phyloP scores from a whole-genome alignment of 1,140 invertebrate genomes.

The Acromyrmex heyeri region DNA sequence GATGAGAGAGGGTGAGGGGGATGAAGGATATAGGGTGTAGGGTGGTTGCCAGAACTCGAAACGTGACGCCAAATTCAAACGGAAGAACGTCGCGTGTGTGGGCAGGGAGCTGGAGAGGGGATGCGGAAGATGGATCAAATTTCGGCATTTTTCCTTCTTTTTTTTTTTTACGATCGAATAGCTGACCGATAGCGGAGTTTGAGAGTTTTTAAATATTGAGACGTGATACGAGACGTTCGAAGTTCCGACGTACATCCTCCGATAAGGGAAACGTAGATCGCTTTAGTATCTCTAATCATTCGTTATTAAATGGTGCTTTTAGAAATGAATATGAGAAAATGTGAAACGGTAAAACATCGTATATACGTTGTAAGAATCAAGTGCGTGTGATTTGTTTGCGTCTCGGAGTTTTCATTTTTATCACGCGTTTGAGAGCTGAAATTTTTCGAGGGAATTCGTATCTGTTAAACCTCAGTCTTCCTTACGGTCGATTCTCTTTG shows the following conservation, averaged over 20 bases:
- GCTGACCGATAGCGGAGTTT: not conserved
- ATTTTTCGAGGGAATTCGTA: not conserved
- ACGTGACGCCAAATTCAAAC: slow-evolving; percentile 43
- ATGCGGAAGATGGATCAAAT: slow-evolving; percentile 27
- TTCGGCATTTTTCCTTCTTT: not conserved
- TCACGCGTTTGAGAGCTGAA: slow-evolving; percentile 8
- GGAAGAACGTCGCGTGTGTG: slow-evolving; percentile 22
- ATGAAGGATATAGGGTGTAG: slow-evolving; percentile 13
- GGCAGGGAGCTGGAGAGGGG: slow-evolving; percentile 26
- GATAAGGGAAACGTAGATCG: not conserved
- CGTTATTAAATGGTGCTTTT: slow-evolving; percentile 40
- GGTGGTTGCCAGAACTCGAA: slow-evolving; percentile 71
- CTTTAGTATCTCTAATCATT: not conserved
- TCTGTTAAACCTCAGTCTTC: slow-evolving; percentile 60
- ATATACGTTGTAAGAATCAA: not conserved
- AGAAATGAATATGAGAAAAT: not conserved
- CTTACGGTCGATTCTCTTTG: slow-evolving; percentile 19
- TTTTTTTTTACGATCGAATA: not conserved
- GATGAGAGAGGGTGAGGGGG: not conserved
- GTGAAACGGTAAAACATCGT: no score
- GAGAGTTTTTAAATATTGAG: not conserved
- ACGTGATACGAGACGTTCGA: not conserved
- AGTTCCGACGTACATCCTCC: not conserved
- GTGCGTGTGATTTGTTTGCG: not conserved
- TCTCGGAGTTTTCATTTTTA: not conserved